Evolutionary conservation across 2,113 vertebrate species (phyloP), one percentile per base, ranked within the genome.

Genomic region (Herpetotheres cachinnans): DNA sequence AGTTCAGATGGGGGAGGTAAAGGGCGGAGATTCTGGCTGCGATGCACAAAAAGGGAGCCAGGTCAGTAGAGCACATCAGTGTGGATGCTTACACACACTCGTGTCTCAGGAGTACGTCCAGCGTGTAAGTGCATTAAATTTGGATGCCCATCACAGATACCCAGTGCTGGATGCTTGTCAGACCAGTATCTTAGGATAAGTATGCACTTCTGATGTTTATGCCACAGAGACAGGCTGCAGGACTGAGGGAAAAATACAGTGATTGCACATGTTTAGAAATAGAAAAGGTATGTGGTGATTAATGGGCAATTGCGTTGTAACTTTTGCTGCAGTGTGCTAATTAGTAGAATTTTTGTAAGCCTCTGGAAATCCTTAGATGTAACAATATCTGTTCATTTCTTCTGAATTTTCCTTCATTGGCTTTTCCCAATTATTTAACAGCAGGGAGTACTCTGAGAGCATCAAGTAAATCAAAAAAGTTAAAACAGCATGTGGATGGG

Each of bases 381-480:
- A 55, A 65, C 5, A 73, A 30, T 81, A 47, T 46, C 47, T 63
- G 27, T 74, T 83, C 4, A 56, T 93, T 77, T 90, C 14, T 58
- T 83, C 44, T 78, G 50, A 29, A 36, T 78, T 94, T 96, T 73
- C 52, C 44, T 94, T 90, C 69, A 40, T 22, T 94, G 54, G 42
- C 21, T 87, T 95, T 96, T 90, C 26, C 87, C 42, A 72, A 81
- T 85, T 93, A 93, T 95, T 95, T 56, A 94, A 61, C 71, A 80
- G 73, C 1, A 29, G 21, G 63, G 71, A 93, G 6, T 87, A 85
- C 59, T 93, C 26, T 32, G 58, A 94, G 29, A 83, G 9, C 69
- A 91, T 86, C 8, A 79, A 86, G 49, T 89, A 78, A 47, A 92
- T 83, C 1, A 25, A 79, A 58, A 72, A 80, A 89, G 56, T 29